These are phyloP conservation scores for Anser brachyrhynchus DNA, from an alignment of 2,113 vertebrate genomes.

Conservation along the genomic window DNA sequence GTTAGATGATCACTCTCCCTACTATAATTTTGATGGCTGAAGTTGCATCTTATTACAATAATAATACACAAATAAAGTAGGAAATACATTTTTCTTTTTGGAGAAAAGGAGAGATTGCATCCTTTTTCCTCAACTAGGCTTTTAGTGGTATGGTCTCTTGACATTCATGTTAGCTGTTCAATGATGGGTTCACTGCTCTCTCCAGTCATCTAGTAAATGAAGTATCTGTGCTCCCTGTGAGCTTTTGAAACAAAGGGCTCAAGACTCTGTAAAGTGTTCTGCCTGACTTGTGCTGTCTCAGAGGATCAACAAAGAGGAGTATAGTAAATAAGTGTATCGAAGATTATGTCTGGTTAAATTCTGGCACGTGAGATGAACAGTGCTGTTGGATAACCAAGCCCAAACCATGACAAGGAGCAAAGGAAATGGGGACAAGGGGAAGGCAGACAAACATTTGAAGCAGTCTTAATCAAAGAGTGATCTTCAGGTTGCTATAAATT, in stretches of 20 bases:
- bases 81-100: background rate
- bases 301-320: background rate
- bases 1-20: background rate
- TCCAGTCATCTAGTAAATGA: background rate
- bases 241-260: background rate
- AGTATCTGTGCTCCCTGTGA: background rate
- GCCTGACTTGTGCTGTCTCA: background rate
- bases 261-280: background rate
- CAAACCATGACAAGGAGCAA: background rate
- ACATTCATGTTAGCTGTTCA: background rate
- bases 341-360: background rate
- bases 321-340: background rate
- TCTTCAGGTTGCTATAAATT: background rate
- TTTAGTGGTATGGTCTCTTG: fast-evolving
- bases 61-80: background rate
- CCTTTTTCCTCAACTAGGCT: fast-evolving
- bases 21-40: background rate
- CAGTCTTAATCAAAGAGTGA: background rate
- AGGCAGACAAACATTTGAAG: background rate
- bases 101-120: background rate
- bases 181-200: background rate
- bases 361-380: background rate
- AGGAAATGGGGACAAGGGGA: background rate
- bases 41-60: background rate
- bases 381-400: background rate